These are phyloP conservation scores for Rotaria socialis DNA, from an alignment of 2,888 invertebrate species.

Conservation along the genomic window DNA sequence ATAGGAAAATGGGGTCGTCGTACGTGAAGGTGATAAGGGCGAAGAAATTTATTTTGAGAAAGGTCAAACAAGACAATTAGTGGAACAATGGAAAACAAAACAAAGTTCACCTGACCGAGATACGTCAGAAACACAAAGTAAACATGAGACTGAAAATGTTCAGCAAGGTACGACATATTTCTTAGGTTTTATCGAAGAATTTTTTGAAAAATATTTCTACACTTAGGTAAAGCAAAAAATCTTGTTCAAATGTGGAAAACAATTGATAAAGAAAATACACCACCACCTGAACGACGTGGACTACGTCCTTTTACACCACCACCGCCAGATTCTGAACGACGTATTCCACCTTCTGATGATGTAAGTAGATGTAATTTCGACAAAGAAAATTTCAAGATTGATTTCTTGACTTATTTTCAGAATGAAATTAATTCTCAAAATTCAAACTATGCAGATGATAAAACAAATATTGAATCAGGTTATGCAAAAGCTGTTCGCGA, in stretches of 20 bases:
- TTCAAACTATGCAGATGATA: background rate
- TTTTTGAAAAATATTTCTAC: background rate
- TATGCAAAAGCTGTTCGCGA: conserved; percentile 22
- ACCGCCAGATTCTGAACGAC: conserved; percentile 27
- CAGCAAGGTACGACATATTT: background rate
- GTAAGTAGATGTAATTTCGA: background rate
- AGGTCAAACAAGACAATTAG: conserved; percentile 27
- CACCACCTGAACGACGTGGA: conserved; percentile 36
- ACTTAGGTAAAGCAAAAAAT: conserved; percentile 30
- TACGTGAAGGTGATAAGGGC: conserved; percentile 22
- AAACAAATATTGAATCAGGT: conserved; percentile 6
- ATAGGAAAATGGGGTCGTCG: background rate
- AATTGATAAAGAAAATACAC: conserved; percentile 32
- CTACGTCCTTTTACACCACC: conserved; percentile 41
- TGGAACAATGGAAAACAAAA: conserved; percentile 32
- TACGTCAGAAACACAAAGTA: background rate
- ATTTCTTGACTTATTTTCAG: background rate
- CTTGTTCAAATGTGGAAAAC: conserved; percentile 35
- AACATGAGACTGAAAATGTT: background rate
- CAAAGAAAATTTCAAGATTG: no score
- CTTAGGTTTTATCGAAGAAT: no score
- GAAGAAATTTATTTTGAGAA: conserved; percentile 33
- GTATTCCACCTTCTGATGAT: background rate
- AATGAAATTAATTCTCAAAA: background rate
- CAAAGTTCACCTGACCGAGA: conserved; percentile 10